Conservation (phyloP, 2,797 vertebrate genomes). For the Sebastes steindachneri region DNA sequence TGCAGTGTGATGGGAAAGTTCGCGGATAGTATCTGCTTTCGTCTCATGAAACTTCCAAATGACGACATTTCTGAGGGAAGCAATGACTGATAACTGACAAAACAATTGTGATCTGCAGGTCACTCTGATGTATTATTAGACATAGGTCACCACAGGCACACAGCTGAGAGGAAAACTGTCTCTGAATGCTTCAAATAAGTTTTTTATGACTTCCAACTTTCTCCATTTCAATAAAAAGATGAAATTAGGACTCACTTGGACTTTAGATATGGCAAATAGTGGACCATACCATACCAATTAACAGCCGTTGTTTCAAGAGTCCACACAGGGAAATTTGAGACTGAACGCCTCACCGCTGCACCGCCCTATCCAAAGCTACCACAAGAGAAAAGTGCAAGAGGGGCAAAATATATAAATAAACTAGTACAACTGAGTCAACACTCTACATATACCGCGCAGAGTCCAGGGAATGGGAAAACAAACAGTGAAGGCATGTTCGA, state of each 20-base stretch:
- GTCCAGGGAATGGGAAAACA: conserved; percentile 53
- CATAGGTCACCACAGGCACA: conserved; percentile 4
- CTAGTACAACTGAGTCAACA: conserved; percentile 67
- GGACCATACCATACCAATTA: background rate
- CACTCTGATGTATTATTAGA: conserved; percentile 17
- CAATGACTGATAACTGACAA: background rate
- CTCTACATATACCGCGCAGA: conserved; percentile 30
- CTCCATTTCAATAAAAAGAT: background rate
- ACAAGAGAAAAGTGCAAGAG: conserved; percentile 58
- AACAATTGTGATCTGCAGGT: background rate
- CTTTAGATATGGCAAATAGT: background rate
- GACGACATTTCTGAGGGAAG: background rate
- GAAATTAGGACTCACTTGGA: background rate
- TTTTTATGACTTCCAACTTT: background rate
- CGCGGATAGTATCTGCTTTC: background rate
- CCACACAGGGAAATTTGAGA: conserved; percentile 54
- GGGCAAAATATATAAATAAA: conserved; percentile 75
- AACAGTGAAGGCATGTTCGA: conserved; percentile 32
- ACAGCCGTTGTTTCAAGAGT: conserved; percentile 31
- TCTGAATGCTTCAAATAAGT: background rate
- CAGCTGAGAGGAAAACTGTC: conserved; percentile 13
- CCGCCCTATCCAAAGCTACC: conserved; percentile 20
- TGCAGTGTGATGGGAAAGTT: conserved; percentile 9
- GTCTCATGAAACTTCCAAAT: background rate
- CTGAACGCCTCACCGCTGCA: conserved; percentile 36